Base-by-base conservation (phyloP, 1,140 invertebrate species). In the Nylanderia fulva region DNA sequence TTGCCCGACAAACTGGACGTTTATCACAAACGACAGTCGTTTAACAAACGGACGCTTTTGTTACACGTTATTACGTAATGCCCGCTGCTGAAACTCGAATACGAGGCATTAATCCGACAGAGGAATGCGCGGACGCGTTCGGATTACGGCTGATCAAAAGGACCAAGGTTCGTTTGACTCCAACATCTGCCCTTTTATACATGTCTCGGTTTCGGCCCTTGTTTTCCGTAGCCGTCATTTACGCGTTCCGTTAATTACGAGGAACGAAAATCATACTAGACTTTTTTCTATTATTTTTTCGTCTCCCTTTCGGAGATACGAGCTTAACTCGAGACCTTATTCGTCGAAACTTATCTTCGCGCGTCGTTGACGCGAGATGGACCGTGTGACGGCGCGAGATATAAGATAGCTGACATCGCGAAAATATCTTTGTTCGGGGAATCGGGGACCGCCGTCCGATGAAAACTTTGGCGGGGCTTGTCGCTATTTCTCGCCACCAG, bases 71-170 rank as follows among this genome's bases (percentile, higher is more conserved):
- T 84, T 75, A 74, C 54, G n/a, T 2, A 39, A 4, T 21, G 54
- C 52, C 24, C 74, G 74, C 45, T 64, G 80, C 42, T 33, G 27
- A 15, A 83, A 63, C 54, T 61, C 39, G 39, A 36, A 39, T 42
- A n/a, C 63, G 48, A 13, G 15, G 36, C 11, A 48, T 54, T 85
- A 79, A 88, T 88, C 87, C 86, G 52, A 27, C 21, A 69, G 72
- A 61, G 86, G 68, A 56, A 45, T 74, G 87, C 87, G 60, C 61
- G 60, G 36, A 68, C 72, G 82, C 86, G 87, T 87, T 24, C 11
- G 86, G 86, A 87, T 88, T 88, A 87, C 27, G 29, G 58, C 58
- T 64, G 82, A 85, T 88, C 80, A 80, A 87, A 86, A 48, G 54
- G 45, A 61, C 54, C 11, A 29, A 58, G 33, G 58, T 71, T 27